Conservation (phyloP, 2,113 vertebrate species). For the Platycercus adscitus region DNA sequence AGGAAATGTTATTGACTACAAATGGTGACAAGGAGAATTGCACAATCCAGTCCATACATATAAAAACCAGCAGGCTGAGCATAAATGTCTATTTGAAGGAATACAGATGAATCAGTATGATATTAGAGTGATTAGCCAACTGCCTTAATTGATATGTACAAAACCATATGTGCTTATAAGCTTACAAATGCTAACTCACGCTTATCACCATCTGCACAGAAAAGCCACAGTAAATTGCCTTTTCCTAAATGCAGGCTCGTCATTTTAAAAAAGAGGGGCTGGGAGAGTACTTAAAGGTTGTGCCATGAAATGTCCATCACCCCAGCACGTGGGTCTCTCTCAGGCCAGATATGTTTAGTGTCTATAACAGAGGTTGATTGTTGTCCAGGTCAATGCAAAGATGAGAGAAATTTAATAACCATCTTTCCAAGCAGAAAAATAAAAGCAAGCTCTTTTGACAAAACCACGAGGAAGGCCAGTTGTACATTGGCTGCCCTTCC, state of each 20-base stretch:
- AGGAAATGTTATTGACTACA: slow-evolving; percentile 52
- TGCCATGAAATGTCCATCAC: background rate
- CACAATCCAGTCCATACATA: slow-evolving; percentile 32
- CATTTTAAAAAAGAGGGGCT: slow-evolving; percentile 6
- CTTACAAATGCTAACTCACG: slow-evolving; percentile 66
- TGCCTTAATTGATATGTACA: slow-evolving; percentile 65
- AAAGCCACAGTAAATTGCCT: slow-evolving; percentile 58
- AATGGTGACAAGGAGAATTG: slow-evolving; percentile 28
- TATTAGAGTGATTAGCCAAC: slow-evolving; percentile 64
- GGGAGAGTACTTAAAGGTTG: background rate
- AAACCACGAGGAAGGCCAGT: background rate
- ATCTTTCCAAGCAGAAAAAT: background rate
- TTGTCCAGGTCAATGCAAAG: background rate
- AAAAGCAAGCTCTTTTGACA: background rate
- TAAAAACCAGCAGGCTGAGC: slow-evolving; percentile 23
- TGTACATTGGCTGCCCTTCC: background rate
- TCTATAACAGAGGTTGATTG: background rate
- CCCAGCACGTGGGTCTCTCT: background rate
- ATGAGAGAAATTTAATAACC: background rate
- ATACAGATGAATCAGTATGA: slow-evolving; percentile 62
- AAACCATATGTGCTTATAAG: slow-evolving; percentile 65
- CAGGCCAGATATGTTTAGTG: slow-evolving; percentile 7
- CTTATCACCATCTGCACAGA: slow-evolving; percentile 56
- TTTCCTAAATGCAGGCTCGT: slow-evolving; percentile 51
- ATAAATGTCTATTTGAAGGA: slow-evolving; percentile 62